Conservation (phyloP, 30 jellyfish, hydroid and myxozoan genomes). For the Pelagia noctiluca region DNA sequence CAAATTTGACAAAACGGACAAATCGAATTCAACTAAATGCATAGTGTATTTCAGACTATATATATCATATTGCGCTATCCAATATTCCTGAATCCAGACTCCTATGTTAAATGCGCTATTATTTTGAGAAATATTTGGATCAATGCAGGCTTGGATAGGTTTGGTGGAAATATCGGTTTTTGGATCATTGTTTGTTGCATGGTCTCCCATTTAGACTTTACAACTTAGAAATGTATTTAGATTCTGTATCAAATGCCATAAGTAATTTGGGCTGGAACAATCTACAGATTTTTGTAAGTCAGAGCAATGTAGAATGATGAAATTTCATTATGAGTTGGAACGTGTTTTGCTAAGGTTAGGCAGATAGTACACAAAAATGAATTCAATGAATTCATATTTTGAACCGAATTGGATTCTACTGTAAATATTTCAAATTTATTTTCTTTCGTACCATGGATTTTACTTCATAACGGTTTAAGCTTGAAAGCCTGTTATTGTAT, state of each 20-base stretch:
- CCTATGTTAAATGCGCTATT: not conserved
- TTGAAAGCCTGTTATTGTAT: too few species aligned
- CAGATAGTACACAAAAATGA: too few species aligned
- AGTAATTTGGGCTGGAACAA: not conserved
- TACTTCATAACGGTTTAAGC: too few species aligned
- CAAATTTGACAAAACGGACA: too few species aligned
- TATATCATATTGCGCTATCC: too few species aligned
- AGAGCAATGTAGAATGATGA: not conserved
- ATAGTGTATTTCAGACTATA: too few species aligned
- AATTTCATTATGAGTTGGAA: not conserved
- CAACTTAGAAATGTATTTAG: not conserved
- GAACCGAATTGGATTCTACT: slow-evolving; percentile 12
- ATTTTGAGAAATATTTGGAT: not conserved
- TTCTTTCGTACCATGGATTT: too few species aligned
- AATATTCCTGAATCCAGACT: slow-evolving; percentile 11
- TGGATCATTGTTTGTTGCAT: slow-evolving; percentile 11
- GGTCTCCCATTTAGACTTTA: slow-evolving; percentile 9
- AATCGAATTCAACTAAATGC: too few species aligned
- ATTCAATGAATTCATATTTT: too few species aligned
- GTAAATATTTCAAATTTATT: too few species aligned
- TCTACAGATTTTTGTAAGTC: not conserved
- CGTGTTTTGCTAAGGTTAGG: too few species aligned
- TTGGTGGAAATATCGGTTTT: not conserved
- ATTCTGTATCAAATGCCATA: not conserved
- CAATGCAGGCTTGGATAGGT: slow-evolving; percentile 4